Evolutionary conservation across 1,140 invertebrate genomes (phyloP).

Genomic region (Nixonia krombeini): DNA sequence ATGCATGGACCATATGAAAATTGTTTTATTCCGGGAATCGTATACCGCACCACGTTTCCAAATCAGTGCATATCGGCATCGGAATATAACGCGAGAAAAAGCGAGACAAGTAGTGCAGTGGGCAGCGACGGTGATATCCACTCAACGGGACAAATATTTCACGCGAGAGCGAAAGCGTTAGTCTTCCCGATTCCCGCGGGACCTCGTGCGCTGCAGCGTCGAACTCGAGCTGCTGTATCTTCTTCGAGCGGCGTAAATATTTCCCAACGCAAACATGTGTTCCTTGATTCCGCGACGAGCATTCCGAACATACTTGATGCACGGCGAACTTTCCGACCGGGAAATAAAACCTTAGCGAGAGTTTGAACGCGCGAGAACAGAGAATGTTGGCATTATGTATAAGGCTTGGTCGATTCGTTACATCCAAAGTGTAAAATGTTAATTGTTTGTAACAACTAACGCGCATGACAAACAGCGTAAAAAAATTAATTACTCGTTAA

Average conservation of each 20-base stretch:
- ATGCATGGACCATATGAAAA: no score
- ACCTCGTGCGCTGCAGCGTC: constrained; percentile 26
- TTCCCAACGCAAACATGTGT: constrained; percentile 46
- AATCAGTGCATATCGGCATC: no score
- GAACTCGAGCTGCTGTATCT: constrained; percentile 34
- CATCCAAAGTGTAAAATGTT: no score
- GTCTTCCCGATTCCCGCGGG: constrained; percentile 37
- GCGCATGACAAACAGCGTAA: no score
- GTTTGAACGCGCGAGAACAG: constrained; percentile 8
- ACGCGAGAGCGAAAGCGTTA: constrained; percentile 44
- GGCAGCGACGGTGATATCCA: no score
- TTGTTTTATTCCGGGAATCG: no score
- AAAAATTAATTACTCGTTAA: no score
- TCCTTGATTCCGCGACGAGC: constrained; percentile 41
- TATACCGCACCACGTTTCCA: no score
- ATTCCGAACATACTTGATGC: constrained; percentile 34
- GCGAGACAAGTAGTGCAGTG: no score
- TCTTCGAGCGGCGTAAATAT: constrained; percentile 37
- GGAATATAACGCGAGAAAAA: no score
- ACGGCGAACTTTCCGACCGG: constrained; percentile 17
- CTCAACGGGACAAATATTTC: constrained; percentile 40
- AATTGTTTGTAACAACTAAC: no score
- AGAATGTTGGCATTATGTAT: background rate
- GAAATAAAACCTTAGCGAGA: constrained; percentile 29
- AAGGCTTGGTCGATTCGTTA: no score